Evolutionary conservation across 2,888 invertebrate species (phyloP), one percentile per base, ranked within the genome.

Genomic region (Schrankia costaestrigalis): DNA sequence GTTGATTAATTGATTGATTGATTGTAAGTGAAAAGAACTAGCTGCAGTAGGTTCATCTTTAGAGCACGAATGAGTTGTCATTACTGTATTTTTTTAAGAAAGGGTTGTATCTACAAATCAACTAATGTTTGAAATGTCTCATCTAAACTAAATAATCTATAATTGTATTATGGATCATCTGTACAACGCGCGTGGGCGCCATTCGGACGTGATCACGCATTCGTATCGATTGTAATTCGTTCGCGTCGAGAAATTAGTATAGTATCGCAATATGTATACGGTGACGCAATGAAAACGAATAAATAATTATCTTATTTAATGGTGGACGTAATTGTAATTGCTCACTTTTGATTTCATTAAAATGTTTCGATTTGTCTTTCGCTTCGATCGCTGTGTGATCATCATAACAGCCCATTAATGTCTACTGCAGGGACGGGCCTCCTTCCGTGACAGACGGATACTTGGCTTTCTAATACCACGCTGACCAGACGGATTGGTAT

Each of bases 121-220:
- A 32, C 1, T 14, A 25, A 32, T 1, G 15, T n/a, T 19, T 15
- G 2, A n/a, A 22, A 11, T 14, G 11, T 28, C 5, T n/a, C 8
- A 27, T 24, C 36, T 36, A 15, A 6, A 17, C 13, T 33, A 50
- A 53, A 64, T 77, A 61, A 71, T 84, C 83, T 82, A 78, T 80
- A 78, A 79, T 83, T 80, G 79, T 84, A 79, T 83, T 78, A 82
- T 83, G 82, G 79, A 82, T 82, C 75, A 79, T 81, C 76, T 71
- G 81, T 72, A 71, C 50, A 62, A 46, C 51, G 76, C 65, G 79
- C 86, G 85, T 85, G 86, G 86, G 85, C 86, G 86, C 85, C 86
- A 71, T 68, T 61, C 71, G 67, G 68, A 74, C 83, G 85, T 84
- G 85, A 74, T 71, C 68, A 57, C 71, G 85, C 83, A 84, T 82